Base-by-base conservation (phyloP, 37 sponge, comb jelly and placozoan species). In the Crambe crambe region DNA sequence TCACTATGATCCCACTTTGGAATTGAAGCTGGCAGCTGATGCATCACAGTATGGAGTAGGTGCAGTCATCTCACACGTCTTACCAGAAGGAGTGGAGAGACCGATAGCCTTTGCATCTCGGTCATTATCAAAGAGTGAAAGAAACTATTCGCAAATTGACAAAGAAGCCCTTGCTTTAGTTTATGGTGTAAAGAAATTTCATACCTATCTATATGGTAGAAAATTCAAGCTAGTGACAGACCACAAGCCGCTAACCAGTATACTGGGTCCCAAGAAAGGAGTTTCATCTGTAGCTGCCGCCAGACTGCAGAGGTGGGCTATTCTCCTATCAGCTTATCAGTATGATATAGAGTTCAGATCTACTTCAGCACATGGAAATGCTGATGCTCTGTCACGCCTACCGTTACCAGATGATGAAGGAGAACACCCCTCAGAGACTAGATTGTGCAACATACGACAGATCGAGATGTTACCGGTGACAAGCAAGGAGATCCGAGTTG, bases 41-140 rank as follows among this genome's bases (percentile, higher is more conserved):
- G 78, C 78, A 17, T 85, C 84, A 29, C 37, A 75, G 3, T 70
- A 85, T 37, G 85, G 77, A 2, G 23, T 85, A 21, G 85, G 85
- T 15, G 76, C 78, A 1, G 78, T 85, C 3, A 0, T 85, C 1
- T 77, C 85, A 2, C 85, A 77, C 34, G 64, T 70, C 0, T 37
- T 60, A 37, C 72, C 77, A 3, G 44, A 82, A 37, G 83, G 83
- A 2, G 21, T 10, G 25, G 83, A 82, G 40, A 70, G 62, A 15
- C 83, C 83, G 35, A 12, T 82, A 12, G 73, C 74, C 12, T 82
- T 40, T 56, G 74, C 83, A 36, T 76, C 85, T 2, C 18, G 74
- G 34, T 34, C 70, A 12, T 39, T 70, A 23, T 32, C 36, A 70
- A 8, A 8, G 15, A 32, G 22, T 38, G 70, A 70, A 38, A 38